Percentiles rank a stretch among this genome's conserved stretches.
phyloP scores from a whole-genome alignment of 2,797 vertebrate species.

The Australoheros facetus region DNA sequence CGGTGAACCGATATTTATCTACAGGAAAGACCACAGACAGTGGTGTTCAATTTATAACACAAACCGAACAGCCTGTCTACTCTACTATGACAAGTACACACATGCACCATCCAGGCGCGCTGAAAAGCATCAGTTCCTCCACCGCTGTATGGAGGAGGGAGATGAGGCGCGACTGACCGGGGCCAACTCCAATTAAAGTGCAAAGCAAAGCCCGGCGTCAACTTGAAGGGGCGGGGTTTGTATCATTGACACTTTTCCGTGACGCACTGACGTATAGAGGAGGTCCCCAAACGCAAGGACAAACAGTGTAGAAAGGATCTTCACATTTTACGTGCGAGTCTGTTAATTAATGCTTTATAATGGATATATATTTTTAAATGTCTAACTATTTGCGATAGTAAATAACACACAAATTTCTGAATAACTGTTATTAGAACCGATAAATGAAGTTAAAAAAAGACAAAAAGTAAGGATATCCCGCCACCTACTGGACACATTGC shows the following conservation, averaged over 20 bases:
- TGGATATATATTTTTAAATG: background rate
- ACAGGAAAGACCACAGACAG: background rate
- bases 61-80: background rate
- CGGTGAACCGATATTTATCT: background rate
- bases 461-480: constrained; percentile 3
- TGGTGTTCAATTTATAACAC: background rate
- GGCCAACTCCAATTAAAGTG: constrained; percentile 46
- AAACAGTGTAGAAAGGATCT: background rate
- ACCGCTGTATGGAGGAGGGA: constrained; percentile 37
- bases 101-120: constrained; percentile 27
- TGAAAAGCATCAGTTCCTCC: constrained; percentile 36
- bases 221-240: constrained; percentile 27
- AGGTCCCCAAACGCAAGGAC: constrained; percentile 39
- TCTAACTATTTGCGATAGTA: background rate
- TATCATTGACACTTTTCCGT: constrained; percentile 52
- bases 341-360: background rate
- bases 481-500: constrained; percentile 52
- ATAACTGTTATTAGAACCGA: background rate
- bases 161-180: constrained; percentile 14
- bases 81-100: constrained; percentile 34
- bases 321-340: background rate
- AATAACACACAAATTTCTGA: background rate
- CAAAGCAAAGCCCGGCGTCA: background rate
- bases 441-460: background rate
- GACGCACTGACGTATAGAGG: constrained; percentile 38